phyloP scores from a whole-genome alignment of 2,797 vertebrate species.

The Harpagifer antarcticus region DNA sequence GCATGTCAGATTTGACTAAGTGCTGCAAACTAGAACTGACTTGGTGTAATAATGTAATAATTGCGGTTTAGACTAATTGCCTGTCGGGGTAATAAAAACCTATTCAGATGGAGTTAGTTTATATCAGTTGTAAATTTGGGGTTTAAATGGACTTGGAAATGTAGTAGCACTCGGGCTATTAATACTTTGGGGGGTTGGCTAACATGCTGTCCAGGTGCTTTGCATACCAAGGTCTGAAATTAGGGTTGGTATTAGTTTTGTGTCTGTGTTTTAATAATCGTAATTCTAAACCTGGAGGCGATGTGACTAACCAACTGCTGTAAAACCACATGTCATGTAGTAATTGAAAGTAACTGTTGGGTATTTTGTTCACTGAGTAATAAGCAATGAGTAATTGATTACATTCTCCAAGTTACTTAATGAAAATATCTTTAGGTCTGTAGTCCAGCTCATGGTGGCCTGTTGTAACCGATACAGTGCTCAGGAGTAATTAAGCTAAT shows the following conservation, averaged over 20 bases:
- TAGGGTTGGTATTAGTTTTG: not conserved
- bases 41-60: conserved; percentile 46
- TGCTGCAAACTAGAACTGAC: conserved; percentile 48
- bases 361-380: not conserved
- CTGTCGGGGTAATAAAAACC: not conserved
- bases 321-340: not conserved
- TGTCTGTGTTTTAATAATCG: not conserved
- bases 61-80: conserved; percentile 42
- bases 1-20: conserved; percentile 41
- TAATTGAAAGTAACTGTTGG: not conserved
- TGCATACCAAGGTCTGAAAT: not conserved
- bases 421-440: not conserved
- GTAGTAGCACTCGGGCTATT: not conserved
- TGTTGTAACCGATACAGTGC: conserved; percentile 13
- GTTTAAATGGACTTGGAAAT: not conserved
- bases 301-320: not conserved
- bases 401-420: not conserved
- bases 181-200: not conserved
- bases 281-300: not conserved
- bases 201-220: not conserved
- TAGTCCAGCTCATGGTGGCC: conserved; percentile 10
- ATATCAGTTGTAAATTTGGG: not conserved
- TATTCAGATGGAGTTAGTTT: not conserved
- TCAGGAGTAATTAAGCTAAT: conserved; percentile 27
- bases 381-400: not conserved